phyloP scores from a whole-genome alignment of 2,888 invertebrate genomes.

The Steromphala cineraria region DNA sequence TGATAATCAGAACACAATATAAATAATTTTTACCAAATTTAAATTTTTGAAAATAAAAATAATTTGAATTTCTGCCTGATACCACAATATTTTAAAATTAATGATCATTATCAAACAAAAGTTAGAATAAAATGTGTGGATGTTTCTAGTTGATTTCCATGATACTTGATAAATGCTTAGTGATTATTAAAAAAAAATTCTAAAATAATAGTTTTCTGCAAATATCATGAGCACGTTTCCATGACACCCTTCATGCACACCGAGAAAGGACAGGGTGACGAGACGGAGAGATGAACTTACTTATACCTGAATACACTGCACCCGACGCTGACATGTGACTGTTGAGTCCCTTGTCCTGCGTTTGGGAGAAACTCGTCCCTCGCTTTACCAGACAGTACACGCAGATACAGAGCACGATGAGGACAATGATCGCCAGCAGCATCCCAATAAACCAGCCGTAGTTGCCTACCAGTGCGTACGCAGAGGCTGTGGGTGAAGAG shows the following conservation, averaged over 20 bases:
- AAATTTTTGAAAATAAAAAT: too few relatives aligned
- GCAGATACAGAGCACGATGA: constrained; percentile 65
- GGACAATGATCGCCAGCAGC: constrained; percentile 68
- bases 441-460: constrained; percentile 76
- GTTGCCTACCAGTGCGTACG: constrained; percentile 65
- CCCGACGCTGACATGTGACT: background rate
- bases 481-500: constrained; percentile 52
- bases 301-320: constrained; percentile 26
- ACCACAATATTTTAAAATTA: too few relatives aligned
- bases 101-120: too few relatives aligned
- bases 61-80: too few relatives aligned
- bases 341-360: background rate
- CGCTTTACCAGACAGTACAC: constrained; percentile 53
- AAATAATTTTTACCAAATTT: too few relatives aligned
- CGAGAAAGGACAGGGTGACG: background rate
- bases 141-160: too few relatives aligned
- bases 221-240: too few relatives aligned
- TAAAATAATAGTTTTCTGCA: too few relatives aligned
- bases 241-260: background rate
- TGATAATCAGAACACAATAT: too few relatives aligned
- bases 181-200: too few relatives aligned
- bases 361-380: constrained; percentile 17
- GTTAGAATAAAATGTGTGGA: too few relatives aligned
- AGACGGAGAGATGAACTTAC: constrained; percentile 17
- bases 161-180: too few relatives aligned